Percentiles rank a stretch among this genome's conserved stretches.
These are phyloP conservation scores for Escarpia spicata DNA, from an alignment of 2,888 invertebrate species.

Conservation along the genomic window DNA sequence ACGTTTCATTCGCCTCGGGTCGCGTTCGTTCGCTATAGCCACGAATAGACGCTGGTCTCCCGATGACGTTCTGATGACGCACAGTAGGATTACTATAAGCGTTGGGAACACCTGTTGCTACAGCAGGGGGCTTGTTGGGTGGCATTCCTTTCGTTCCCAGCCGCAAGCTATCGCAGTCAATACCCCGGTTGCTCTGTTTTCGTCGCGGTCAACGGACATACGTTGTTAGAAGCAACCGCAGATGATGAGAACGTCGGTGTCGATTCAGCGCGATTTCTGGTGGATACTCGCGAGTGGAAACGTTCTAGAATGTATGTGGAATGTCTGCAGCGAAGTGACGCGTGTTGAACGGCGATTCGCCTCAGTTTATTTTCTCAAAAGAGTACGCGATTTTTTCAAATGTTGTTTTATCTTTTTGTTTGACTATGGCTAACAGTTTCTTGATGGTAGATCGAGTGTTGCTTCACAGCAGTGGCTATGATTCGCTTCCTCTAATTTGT, in stretches of 20 bases:
- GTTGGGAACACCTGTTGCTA: not conserved
- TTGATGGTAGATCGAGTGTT: not conserved
- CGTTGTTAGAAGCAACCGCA: not conserved
- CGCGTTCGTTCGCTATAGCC: not conserved
- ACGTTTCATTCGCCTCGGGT: not conserved
- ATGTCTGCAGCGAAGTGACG: not conserved
- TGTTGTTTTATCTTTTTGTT: not conserved
- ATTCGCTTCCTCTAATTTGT: not conserved
- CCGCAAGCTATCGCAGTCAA: not conserved
- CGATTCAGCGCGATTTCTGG: not conserved
- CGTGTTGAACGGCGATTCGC: not conserved
- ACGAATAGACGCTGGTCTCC: not conserved
- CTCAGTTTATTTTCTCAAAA: not conserved
- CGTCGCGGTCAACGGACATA: not conserved
- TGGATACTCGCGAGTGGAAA: not conserved
- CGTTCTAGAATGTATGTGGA: not conserved
- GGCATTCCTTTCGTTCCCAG: not conserved
- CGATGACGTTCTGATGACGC: not conserved
- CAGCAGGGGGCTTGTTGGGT: not conserved
- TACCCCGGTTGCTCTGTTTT: not conserved
- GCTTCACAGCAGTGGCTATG: not conserved
- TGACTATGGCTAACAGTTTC: not conserved
- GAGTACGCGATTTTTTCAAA: not conserved
- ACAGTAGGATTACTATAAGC: not conserved
- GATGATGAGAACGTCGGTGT: not conserved